phyloP scores from a whole-genome alignment of 2,113 vertebrate genomes.

The Pelecanoides urinatrix region DNA sequence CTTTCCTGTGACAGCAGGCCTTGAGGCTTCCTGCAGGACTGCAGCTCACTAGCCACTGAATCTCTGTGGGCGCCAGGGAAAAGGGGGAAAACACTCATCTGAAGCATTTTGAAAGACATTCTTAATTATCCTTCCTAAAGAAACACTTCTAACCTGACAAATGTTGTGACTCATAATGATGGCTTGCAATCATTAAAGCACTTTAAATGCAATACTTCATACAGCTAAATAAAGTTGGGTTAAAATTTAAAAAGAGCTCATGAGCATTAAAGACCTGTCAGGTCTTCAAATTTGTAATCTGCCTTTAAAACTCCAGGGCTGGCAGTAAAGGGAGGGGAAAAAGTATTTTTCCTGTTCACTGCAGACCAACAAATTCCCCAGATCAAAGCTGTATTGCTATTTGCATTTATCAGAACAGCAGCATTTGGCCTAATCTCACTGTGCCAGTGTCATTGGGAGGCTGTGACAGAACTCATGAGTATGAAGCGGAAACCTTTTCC shows the following conservation, averaged over 20 bases:
- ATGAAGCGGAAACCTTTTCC: neutral
- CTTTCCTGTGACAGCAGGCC: neutral
- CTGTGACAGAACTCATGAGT: neutral
- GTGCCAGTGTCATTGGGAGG: neutral
- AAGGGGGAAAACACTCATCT: neutral
- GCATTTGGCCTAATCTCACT: neutral
- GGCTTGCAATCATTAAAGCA: neutral
- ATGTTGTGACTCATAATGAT: neutral
- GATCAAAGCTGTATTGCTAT: neutral
- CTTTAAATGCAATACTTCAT: neutral
- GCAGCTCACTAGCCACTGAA: neutral
- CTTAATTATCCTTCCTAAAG: neutral
- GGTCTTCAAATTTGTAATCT: neutral
- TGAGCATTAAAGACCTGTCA: neutral
- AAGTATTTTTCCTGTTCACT: neutral
- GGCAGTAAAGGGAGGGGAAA: neutral
- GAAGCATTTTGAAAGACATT: neutral
- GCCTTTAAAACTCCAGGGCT: neutral
- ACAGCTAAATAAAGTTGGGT: neutral
- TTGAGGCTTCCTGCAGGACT: neutral
- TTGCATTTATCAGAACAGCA: neutral
- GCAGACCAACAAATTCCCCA: neutral
- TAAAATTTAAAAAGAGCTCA: neutral
- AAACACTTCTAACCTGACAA: neutral
- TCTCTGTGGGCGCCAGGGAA: neutral